These are phyloP conservation scores for Tinea trinotella DNA, from an alignment of 2,888 invertebrate genomes.

Conservation along the genomic window DNA sequence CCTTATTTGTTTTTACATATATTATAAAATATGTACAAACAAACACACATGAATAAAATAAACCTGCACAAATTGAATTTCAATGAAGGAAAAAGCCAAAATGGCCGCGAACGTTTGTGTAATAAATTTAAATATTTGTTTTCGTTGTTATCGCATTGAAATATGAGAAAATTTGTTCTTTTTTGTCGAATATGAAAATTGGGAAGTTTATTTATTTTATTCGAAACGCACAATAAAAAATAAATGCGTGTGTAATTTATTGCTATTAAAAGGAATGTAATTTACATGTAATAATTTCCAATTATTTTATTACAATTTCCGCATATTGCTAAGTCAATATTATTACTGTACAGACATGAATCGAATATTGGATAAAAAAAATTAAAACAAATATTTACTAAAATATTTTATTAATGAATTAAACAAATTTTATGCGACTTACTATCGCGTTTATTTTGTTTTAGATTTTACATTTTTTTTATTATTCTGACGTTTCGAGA, in stretches of 20 bases:
- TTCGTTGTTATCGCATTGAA: conserved; percentile 3
- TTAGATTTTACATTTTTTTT: no score
- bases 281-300: no score
- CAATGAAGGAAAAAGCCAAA: background rate
- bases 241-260: background rate
- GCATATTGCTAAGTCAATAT: background rate
- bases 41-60: no score
- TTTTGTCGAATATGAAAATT: background rate
- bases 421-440: no score
- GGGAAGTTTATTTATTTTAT: background rate
- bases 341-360: no score
- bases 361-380: no score
- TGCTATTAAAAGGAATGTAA: background rate
- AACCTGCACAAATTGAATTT: background rate
- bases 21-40: no score
- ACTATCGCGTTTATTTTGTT: no score
- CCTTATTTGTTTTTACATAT: no score
- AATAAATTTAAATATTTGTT: conserved; percentile 11
- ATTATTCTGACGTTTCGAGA: no score
- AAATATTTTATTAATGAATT: no score
- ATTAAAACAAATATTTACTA: no score
- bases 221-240: background rate
- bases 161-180: conserved; percentile 7
- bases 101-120: background rate
- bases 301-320: background rate